phyloP scores from a whole-genome alignment of 2,113 vertebrate genomes.

The Dicrurus megarhynchus region DNA sequence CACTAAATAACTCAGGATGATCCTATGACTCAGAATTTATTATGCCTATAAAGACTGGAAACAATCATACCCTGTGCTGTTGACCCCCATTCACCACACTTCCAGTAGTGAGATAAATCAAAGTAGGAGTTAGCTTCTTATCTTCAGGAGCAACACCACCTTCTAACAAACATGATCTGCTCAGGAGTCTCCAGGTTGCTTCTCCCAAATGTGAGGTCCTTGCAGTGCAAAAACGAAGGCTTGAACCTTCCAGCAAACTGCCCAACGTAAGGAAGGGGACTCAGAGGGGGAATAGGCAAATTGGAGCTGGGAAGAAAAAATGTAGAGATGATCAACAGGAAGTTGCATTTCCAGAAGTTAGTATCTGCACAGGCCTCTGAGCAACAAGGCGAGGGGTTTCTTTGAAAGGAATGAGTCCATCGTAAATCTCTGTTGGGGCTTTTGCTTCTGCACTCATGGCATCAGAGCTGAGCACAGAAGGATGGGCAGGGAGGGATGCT shows the following conservation, averaged over 20 bases:
- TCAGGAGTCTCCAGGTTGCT: not conserved
- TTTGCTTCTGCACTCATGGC: not conserved
- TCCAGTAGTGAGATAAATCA: not conserved
- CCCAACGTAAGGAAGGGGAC: not conserved
- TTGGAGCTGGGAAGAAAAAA: not conserved
- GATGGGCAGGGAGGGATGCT: not conserved
- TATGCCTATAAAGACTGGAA: not conserved
- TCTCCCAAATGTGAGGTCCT: not conserved
- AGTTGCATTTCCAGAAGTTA: not conserved
- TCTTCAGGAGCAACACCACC: not conserved
- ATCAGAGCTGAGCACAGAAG: not conserved
- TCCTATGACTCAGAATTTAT: slow-evolving; percentile 10
- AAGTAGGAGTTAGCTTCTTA: not conserved
- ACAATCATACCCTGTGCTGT: not conserved
- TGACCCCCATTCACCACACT: not conserved
- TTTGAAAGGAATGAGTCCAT: not conserved
- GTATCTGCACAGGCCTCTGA: not conserved
- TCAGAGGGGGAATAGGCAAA: not conserved
- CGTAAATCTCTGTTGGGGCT: not conserved
- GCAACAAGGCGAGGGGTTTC: not conserved
- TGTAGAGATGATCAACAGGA: not conserved
- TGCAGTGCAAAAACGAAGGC: not conserved
- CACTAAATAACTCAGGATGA: slow-evolving; percentile 12
- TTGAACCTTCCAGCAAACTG: not conserved
- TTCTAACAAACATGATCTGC: not conserved